Evolutionary conservation across 2,113 vertebrate species (phyloP).

Genomic region (Megaceryle maxima): DNA sequence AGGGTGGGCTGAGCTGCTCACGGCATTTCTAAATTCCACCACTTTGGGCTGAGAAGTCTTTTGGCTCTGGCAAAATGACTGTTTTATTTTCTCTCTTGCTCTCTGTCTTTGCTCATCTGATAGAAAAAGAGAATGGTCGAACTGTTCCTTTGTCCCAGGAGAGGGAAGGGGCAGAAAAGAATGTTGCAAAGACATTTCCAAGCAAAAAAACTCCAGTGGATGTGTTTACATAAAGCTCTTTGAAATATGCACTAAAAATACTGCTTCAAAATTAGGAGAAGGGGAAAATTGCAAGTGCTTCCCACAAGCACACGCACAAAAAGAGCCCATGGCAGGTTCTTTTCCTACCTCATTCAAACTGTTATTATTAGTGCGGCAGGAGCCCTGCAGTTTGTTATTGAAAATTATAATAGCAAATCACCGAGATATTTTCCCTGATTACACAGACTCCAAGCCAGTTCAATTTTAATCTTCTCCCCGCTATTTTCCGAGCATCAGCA

Average conservation of each 20-base stretch:
- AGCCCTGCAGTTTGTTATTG: constrained; percentile 73
- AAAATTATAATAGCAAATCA: constrained; percentile 80
- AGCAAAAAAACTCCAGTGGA: constrained; percentile 55
- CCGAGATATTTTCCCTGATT: constrained; percentile 75
- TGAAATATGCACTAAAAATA: constrained; percentile 76
- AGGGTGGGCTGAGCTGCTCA: not conserved
- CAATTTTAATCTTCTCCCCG: constrained; percentile 36
- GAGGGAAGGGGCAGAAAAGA: not conserved
- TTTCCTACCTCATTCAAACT: constrained; percentile 44
- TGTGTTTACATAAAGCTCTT: constrained; percentile 68
- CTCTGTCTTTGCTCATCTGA: not conserved
- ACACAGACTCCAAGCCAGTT: constrained; percentile 60
- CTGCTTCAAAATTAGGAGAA: constrained; percentile 69
- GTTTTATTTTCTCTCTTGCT: not conserved
- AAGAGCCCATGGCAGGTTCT: constrained; percentile 49
- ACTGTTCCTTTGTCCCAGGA: not conserved
- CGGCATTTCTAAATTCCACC: not conserved
- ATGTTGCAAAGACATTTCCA: constrained; percentile 23
- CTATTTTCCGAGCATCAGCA: constrained; percentile 64
- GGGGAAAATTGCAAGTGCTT: constrained; percentile 49
- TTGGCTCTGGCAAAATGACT: not conserved
- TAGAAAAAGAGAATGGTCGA: constrained; percentile 2
- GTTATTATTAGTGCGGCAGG: constrained; percentile 66
- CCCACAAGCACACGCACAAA: constrained; percentile 2
- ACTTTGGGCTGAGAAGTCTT: not conserved